Evolutionary conservation across 2,888 invertebrate genomes (phyloP).

Genomic region (Pristionchus mayeri): DNA sequence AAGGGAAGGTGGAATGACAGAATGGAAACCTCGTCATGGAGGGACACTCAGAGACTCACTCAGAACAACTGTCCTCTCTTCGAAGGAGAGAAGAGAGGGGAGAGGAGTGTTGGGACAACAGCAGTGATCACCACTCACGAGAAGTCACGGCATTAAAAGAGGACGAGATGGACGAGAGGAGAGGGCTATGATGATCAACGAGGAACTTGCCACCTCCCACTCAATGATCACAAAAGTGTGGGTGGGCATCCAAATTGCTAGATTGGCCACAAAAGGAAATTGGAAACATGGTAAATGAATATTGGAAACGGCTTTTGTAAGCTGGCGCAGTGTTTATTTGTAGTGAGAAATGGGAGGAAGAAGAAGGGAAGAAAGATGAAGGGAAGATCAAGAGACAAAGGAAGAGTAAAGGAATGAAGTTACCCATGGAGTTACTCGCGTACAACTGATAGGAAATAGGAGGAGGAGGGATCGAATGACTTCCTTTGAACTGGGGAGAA

Average conservation of each 20-base stretch:
- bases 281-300: neutral
- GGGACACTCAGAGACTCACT: neutral
- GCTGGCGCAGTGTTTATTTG: slow-evolving; percentile 1
- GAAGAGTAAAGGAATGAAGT: slow-evolving; percentile 11
- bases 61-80: neutral
- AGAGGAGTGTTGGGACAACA: slow-evolving; percentile 24
- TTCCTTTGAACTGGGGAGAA: too few relatives aligned
- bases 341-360: neutral
- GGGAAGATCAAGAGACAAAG: slow-evolving; percentile 10
- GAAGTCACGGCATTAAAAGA: neutral
- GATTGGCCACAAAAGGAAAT: neutral
- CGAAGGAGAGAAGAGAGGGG: slow-evolving; percentile 16
- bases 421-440: neutral
- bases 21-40: neutral
- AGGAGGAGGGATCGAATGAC: slow-evolving; percentile 11
- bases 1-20: neutral
- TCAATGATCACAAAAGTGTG: too few relatives aligned
- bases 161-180: too few relatives aligned
- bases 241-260: neutral
- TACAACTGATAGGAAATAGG: slow-evolving; percentile 30
- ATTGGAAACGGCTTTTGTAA: neutral
- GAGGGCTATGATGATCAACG: neutral
- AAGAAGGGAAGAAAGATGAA: neutral
- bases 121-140: slow-evolving; percentile 14
- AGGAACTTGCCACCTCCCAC: too few relatives aligned